These are phyloP conservation scores for Ylistrum balloti DNA, from an alignment of 1,140 invertebrate species.

Conservation along the genomic window DNA sequence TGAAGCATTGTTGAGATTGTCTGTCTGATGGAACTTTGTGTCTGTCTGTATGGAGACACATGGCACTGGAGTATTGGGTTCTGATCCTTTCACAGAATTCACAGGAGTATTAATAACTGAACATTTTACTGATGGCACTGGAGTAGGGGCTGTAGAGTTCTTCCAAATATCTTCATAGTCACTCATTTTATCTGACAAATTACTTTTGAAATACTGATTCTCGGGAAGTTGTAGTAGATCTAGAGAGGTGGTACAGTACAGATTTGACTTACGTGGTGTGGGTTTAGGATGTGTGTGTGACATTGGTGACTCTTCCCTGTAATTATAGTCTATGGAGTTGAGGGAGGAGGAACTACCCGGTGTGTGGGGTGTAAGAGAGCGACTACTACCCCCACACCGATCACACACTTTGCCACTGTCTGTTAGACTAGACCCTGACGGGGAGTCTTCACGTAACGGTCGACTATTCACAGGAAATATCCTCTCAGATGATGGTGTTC, in stretches of 20 bases:
- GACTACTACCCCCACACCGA: conserved; percentile 41
- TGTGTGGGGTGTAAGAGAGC: conserved; percentile 45
- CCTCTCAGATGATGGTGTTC: not conserved
- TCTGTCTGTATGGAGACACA: not conserved
- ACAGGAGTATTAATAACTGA: conserved; percentile 54
- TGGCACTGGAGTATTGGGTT: conserved; percentile 41
- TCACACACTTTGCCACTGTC: conserved; percentile 18
- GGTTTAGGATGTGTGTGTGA: conserved; percentile 58
- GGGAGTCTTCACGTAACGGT: not conserved
- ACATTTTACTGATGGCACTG: conserved; percentile 51
- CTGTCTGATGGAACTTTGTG: not conserved
- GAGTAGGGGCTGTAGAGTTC: conserved; percentile 59
- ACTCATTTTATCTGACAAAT: conserved; percentile 94
- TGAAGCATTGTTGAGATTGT: conserved; percentile 3
- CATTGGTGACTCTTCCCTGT: not conserved
- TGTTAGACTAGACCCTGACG: not conserved
- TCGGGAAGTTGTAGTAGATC: conserved; percentile 73
- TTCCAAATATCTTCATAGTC: conserved; percentile 98
- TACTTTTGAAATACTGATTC: conserved; percentile 90
- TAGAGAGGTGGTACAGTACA: conserved; percentile 79
- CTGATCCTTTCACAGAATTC: conserved; percentile 50
- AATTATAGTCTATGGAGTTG: conserved; percentile 56
- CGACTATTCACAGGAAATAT: conserved; percentile 13
- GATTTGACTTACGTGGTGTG: conserved; percentile 75
- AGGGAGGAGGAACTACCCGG: conserved; percentile 54